phyloP scores from a whole-genome alignment of 2,888 invertebrate species.

The Megamerina dolium region DNA sequence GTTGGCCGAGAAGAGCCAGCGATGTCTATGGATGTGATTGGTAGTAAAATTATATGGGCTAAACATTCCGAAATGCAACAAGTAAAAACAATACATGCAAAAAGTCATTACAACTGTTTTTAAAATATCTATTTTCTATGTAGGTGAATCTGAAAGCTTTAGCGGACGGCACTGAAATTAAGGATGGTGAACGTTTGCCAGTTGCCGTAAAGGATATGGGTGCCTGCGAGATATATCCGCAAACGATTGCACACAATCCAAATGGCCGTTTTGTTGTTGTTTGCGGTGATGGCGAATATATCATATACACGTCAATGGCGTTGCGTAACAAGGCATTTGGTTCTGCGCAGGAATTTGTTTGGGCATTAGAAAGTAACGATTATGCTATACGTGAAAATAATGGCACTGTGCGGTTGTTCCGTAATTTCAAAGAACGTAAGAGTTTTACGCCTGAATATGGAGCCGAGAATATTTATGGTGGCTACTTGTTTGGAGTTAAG shows the following conservation, averaged over 20 bases:
- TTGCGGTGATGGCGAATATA: slow-evolving; percentile 99
- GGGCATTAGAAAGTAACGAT: slow-evolving; percentile 95
- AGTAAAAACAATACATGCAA: slow-evolving; percentile 26
- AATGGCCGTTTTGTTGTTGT: slow-evolving; percentile 91
- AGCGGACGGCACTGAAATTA: slow-evolving; percentile 59
- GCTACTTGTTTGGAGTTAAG: slow-evolving; percentile 82
- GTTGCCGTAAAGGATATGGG: slow-evolving; percentile 98
- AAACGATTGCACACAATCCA: slow-evolving; percentile 96
- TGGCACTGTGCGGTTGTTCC: slow-evolving; percentile 87
- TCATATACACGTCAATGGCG: slow-evolving; percentile 99
- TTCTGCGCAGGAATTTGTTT: slow-evolving; percentile 96
- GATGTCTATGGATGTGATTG: slow-evolving; percentile 96
- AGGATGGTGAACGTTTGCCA: slow-evolving; percentile 89
- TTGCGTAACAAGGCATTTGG: slow-evolving; percentile 98
- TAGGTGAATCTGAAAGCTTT: slow-evolving; percentile 44
- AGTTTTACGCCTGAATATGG: slow-evolving; percentile 95
- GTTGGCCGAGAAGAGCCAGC: slow-evolving; percentile 95
- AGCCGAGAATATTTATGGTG: slow-evolving; percentile 93
- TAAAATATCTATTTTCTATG: not conserved
- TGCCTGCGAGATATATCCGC: slow-evolving; percentile 98
- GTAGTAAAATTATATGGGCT: slow-evolving; percentile 99
- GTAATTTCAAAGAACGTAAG: slow-evolving; percentile 96
- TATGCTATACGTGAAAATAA: slow-evolving; percentile 85
- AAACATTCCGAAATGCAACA: slow-evolving; percentile 98
- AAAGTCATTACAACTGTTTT: not conserved